Evolutionary conservation across 2,113 vertebrate genomes (phyloP), one percentile per base, ranked within the genome.

Genomic region (Equus quagga): DNA sequence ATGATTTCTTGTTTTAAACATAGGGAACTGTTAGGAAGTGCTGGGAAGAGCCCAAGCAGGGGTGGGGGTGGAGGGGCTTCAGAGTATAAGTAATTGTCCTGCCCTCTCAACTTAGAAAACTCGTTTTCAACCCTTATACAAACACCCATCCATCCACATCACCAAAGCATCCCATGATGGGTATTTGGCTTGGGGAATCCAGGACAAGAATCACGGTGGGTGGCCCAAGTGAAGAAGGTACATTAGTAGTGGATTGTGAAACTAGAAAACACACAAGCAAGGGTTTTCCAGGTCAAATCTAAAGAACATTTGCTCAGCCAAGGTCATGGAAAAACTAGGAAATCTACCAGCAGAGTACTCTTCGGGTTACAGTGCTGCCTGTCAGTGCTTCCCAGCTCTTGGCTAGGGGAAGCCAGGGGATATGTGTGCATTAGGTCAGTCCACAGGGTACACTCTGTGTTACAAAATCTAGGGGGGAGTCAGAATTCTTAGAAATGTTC

Each of bases 241-340:
- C 86, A 23, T 92, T 81, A 93, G 88, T 14, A 69, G 83, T 51
- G 56, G 93, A 23, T 64, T 92, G 70, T 79, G 82, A 92, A 89
- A 94, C 78, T 93, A 94, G 86, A 97, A 86, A 97, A 96, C 82
- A 97, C 91, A 94, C 91, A 89, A 49, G 70, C 80, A 88, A 97
- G 92, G 80, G 84, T 88, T 97, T 96, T 98, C 97, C 94, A 97
- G 94, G 97, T 96, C 96, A 97, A 91, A 97, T 84, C 83, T 84
- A 92, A 95, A 92, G 87, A 79, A 92, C 80, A 46, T 87, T 96
- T 84, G 46, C 88, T 97, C 80, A 78, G 85, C 85, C 81, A 93
- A 19, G 81, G 85, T 93, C 90, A 94, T 36, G 72, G 93, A 94
- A 95, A 84, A 94, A 81, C 62, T 46, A 94, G 93, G 93, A 89